These are phyloP conservation scores for Rhea americana DNA, from an alignment of 2,113 vertebrate genomes.

Conservation along the genomic window DNA sequence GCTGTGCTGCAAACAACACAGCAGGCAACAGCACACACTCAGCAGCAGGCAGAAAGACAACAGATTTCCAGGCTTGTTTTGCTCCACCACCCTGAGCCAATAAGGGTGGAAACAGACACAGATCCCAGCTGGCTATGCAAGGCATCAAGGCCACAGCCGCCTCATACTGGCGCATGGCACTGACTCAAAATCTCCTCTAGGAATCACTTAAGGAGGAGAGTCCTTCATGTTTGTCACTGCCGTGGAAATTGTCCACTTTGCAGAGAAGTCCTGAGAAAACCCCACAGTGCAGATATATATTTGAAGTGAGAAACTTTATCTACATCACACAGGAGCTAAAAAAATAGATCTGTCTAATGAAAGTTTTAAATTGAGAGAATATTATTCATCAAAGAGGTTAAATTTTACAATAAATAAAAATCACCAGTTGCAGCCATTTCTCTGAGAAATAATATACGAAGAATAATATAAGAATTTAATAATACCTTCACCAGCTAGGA, in stretches of 20 bases:
- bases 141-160: background rate
- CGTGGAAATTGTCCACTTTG: background rate
- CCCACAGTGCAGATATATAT: rapidly evolving
- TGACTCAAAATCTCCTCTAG: background rate
- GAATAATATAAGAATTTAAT: background rate
- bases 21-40: too few species aligned
- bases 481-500: background rate
- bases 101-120: background rate
- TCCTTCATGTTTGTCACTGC: background rate
- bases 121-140: background rate
- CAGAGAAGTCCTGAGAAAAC: background rate
- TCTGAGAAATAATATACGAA: background rate
- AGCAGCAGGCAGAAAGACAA: background rate
- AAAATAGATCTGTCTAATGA: background rate
- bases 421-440: background rate
- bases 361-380: background rate
- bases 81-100: background rate
- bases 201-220: background rate
- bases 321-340: background rate
- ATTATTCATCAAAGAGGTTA: background rate
- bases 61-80: background rate
- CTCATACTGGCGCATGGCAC: too few species aligned
- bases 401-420: background rate
- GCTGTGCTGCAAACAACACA: background rate
- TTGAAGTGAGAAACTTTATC: background rate